Evolutionary conservation across 2,113 vertebrate genomes (phyloP).

Genomic region (Rhinopomastus cyanomelas): DNA sequence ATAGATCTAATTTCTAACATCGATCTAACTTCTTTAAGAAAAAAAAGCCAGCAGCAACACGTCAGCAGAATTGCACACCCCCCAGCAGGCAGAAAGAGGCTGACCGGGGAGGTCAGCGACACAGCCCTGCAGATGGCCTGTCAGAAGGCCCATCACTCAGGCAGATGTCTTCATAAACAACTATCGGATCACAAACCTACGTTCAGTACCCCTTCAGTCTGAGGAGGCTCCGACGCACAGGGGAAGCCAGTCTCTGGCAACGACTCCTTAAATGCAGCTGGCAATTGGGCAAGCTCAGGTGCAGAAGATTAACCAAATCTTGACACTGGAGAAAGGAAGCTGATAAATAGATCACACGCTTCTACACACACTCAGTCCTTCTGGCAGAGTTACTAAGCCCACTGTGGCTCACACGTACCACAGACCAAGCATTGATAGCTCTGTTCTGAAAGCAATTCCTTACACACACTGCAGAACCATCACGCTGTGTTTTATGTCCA

Average conservation of each 20-base stretch:
- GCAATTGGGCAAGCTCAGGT: not conserved
- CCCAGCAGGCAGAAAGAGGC: not conserved
- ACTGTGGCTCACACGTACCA: not conserved
- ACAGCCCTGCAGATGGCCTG: not conserved
- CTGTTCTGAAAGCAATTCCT: not conserved
- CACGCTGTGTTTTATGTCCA: not conserved
- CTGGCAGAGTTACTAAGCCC: not conserved
- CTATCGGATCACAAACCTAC: conserved; percentile 50
- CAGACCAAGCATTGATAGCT: not conserved
- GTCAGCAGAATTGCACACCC: not conserved
- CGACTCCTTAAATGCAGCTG: conserved; percentile 11
- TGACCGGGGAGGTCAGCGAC: not conserved
- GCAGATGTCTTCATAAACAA: not conserved
- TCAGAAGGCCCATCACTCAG: not conserved
- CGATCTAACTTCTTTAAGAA: too few relatives aligned
- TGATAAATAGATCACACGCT: not conserved
- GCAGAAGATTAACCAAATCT: not conserved
- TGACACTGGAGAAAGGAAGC: not conserved
- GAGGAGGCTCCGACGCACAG: not conserved
- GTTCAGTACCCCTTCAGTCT: conserved; percentile 23
- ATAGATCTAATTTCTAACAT: not conserved
- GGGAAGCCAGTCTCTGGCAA: not conserved
- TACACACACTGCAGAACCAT: not conserved
- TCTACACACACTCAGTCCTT: not conserved
- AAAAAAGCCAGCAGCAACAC: not conserved